Evolutionary conservation across 2,797 vertebrate species (phyloP).

Genomic region (Clarias platycephalus): DNA sequence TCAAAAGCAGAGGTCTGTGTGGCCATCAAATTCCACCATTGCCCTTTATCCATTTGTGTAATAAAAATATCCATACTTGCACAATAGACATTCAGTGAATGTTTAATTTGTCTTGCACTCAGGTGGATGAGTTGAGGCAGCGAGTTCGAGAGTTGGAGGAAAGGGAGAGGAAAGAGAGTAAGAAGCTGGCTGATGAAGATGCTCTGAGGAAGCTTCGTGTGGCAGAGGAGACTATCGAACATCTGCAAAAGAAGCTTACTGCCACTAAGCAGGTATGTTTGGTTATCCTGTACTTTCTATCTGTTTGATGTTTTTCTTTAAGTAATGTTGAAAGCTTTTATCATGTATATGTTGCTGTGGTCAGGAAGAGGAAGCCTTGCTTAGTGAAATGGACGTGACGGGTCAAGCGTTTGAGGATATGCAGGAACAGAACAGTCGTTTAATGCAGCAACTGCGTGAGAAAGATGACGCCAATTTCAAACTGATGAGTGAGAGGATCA

Average conservation of each 20-base stretch:
- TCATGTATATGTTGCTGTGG: not conserved
- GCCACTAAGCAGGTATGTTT: slow-evolving; percentile 88
- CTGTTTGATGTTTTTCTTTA: not conserved
- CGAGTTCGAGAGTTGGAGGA: slow-evolving; percentile 88
- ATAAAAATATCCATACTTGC: not conserved
- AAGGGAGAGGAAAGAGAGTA: slow-evolving; percentile 87
- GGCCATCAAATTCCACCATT: not conserved
- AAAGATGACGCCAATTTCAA: slow-evolving; percentile 96
- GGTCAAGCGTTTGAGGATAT: slow-evolving; percentile 95
- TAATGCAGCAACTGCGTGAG: slow-evolving; percentile 88
- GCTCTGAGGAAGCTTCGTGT: slow-evolving; percentile 87
- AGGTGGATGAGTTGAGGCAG: slow-evolving; percentile 86
- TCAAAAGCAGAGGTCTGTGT: slow-evolving; percentile 88
- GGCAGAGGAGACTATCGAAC: slow-evolving; percentile 90
- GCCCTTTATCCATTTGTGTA: not conserved
- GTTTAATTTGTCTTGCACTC: not conserved
- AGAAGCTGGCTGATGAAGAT: slow-evolving; percentile 91
- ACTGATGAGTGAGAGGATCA: slow-evolving; percentile 92
- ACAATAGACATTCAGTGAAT: not conserved
- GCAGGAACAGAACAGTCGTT: slow-evolving; percentile 93
- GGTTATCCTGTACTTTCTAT: slow-evolving; percentile 32
- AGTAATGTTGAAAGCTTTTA: not conserved
- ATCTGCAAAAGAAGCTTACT: slow-evolving; percentile 88
- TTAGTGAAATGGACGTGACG: slow-evolving; percentile 92
- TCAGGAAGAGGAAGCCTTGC: slow-evolving; percentile 87